Evolutionary conservation across 2,797 vertebrate genomes (phyloP).

Genomic region (Pseudochirops cupreus): DNA sequence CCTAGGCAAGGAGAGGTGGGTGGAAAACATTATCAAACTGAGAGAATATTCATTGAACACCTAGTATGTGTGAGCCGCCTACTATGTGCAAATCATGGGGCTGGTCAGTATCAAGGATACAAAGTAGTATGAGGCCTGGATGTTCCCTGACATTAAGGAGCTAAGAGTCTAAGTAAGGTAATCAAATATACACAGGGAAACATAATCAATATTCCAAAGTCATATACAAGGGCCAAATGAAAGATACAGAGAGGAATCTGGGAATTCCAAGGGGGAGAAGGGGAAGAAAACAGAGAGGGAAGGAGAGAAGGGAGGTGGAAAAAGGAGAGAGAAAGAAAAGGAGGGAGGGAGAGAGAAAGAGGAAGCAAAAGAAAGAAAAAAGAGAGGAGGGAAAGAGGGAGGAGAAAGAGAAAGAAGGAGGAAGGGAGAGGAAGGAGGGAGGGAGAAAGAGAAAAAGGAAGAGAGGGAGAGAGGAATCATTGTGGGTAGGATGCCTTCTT

Average conservation of each 20-base stretch:
- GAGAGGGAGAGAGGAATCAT: background rate
- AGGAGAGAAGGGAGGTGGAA: rapidly evolving
- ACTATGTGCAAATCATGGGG: background rate
- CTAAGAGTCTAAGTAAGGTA: background rate
- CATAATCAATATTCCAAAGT: background rate
- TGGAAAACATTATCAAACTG: background rate
- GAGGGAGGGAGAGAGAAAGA: too few species aligned
- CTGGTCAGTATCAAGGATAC: background rate
- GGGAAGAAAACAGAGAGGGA: background rate
- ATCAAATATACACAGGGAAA: background rate
- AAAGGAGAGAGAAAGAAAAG: background rate
- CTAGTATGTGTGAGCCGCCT: background rate
- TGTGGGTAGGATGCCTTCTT: background rate
- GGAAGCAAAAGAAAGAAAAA: too few species aligned
- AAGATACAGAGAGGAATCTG: background rate
- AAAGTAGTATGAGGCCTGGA: background rate
- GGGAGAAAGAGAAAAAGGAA: background rate
- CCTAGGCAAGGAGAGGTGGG: background rate
- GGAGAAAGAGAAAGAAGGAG: rapidly evolving
- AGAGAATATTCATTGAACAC: background rate
- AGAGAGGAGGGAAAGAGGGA: rapidly evolving
- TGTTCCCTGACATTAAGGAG: background rate
- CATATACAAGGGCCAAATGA: background rate
- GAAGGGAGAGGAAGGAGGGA: rapidly evolving
- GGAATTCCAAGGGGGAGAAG: background rate